Percentiles rank a stretch among this genome's conserved stretches.
phyloP scores from a whole-genome alignment of 2,888 invertebrate species.

The Cotesia congregata region DNA sequence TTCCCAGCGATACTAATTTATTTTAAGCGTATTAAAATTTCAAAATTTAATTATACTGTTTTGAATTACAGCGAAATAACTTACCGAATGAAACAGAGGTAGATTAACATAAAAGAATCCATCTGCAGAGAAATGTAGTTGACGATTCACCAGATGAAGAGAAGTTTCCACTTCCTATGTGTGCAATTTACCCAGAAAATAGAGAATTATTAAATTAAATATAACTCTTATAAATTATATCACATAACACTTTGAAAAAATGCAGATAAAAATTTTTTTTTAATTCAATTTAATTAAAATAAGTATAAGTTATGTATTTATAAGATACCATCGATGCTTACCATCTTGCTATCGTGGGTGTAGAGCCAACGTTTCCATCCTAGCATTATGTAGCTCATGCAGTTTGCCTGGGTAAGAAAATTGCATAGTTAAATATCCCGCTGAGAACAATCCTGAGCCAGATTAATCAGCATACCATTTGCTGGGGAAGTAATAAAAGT shows the following conservation, averaged over 20 bases:
- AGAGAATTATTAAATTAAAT: not conserved
- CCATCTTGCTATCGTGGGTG: conserved; percentile 40
- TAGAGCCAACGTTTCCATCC: conserved; percentile 54
- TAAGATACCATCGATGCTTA: conserved; percentile 16
- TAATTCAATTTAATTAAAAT: not conserved
- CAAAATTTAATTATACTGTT: not conserved
- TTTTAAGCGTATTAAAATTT: not conserved
- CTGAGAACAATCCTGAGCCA: not conserved
- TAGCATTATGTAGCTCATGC: conserved; percentile 55
- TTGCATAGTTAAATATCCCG: conserved; percentile 27
- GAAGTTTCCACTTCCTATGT: conserved; percentile 51
- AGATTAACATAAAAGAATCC: conserved; percentile 64
- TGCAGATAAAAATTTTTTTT: too few species aligned
- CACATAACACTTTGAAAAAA: too few species aligned
- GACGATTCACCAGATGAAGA: conserved; percentile 59
- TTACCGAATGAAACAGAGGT: conserved; percentile 62
- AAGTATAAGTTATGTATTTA: not conserved
- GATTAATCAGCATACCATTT: conserved; percentile 17
- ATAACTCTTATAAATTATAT: not conserved
- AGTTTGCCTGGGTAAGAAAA: conserved; percentile 58
- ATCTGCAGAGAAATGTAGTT: conserved; percentile 61
- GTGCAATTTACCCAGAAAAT: conserved; percentile 22
- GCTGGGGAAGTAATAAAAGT: not conserved
- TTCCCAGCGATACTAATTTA: not conserved
- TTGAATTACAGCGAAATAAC: conserved; percentile 32